Evolutionary conservation across 2,113 vertebrate species (phyloP).

Genomic region (Xyliphius kryptos): DNA sequence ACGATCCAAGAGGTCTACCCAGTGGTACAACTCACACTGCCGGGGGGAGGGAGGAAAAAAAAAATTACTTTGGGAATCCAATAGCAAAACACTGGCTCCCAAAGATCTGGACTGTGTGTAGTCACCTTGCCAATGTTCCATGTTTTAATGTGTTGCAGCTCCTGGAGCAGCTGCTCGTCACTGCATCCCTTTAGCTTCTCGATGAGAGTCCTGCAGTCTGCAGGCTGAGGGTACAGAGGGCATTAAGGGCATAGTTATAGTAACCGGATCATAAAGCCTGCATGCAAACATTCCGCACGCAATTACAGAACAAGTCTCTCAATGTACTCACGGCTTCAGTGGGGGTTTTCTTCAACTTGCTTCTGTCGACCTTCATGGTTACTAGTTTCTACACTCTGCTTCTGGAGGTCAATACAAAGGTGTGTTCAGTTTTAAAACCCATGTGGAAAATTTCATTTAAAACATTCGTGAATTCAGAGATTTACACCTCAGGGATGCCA

Average conservation of each 20-base stretch:
- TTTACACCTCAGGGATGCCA: too few relatives aligned
- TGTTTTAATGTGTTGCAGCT: constrained; percentile 93
- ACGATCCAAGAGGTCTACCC: constrained; percentile 92
- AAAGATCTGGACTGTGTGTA: neutral
- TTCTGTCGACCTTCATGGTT: constrained; percentile 94
- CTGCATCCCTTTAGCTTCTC: constrained; percentile 88
- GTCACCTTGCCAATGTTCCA: constrained; percentile 94
- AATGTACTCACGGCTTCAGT: constrained; percentile 85
- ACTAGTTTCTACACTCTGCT: constrained; percentile 65
- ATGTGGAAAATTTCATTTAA: too few relatives aligned
- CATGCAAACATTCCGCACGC: neutral
- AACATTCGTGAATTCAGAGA: too few relatives aligned
- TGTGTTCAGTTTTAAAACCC: too few relatives aligned
- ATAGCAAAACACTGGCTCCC: neutral
- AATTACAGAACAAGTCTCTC: neutral
- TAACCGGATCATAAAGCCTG: neutral
- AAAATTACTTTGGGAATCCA: neutral
- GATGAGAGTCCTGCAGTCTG: constrained; percentile 90
- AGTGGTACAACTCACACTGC: constrained; percentile 94
- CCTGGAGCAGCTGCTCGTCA: constrained; percentile 84
- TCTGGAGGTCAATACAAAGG: constrained; percentile 46
- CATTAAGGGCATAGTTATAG: constrained; percentile 6
- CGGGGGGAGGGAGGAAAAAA: constrained; percentile 3
- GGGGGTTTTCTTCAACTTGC: constrained; percentile 93
- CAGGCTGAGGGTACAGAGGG: constrained; percentile 65